phyloP scores from a whole-genome alignment of 2,797 vertebrate genomes.

The Pteropus rufus region DNA sequence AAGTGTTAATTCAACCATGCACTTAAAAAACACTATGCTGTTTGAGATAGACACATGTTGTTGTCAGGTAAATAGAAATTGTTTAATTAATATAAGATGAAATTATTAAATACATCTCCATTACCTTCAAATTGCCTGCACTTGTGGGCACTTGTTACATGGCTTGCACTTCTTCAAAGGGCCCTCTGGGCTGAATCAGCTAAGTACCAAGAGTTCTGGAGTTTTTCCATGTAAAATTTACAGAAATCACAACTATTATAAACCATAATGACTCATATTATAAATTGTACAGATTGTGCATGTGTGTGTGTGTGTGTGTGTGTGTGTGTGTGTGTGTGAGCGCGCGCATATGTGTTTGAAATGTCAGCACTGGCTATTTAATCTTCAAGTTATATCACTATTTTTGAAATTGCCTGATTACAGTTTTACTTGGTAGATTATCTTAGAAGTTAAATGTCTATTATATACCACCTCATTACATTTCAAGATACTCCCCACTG shows the following conservation, averaged over 20 bases:
- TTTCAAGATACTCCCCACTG: neutral
- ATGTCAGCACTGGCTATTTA: neutral
- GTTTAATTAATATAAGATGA: neutral
- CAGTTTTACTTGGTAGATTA: neutral
- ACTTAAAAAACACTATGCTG: neutral
- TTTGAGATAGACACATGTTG: neutral
- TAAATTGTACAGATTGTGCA: neutral
- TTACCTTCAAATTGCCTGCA: neutral
- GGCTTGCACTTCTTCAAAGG: neutral
- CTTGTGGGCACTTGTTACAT: neutral
- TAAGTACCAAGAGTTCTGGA: neutral
- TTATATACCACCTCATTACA: neutral
- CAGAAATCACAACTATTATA: neutral
- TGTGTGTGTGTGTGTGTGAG: neutral
- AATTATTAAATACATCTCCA: neutral
- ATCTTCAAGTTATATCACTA: neutral
- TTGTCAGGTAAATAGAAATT: neutral
- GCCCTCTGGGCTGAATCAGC: neutral
- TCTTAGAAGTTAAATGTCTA: neutral
- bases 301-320: neutral
- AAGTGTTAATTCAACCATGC: neutral
- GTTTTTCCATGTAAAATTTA: neutral
- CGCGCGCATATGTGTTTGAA: neutral
- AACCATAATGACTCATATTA: neutral
- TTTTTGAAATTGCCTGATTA: neutral